A percentile compares a stretch with the other conserved stretches of the same genome.
Evolutionary conservation across 2,888 invertebrate genomes (phyloP).

Genomic region (Calliopum simillimum): DNA sequence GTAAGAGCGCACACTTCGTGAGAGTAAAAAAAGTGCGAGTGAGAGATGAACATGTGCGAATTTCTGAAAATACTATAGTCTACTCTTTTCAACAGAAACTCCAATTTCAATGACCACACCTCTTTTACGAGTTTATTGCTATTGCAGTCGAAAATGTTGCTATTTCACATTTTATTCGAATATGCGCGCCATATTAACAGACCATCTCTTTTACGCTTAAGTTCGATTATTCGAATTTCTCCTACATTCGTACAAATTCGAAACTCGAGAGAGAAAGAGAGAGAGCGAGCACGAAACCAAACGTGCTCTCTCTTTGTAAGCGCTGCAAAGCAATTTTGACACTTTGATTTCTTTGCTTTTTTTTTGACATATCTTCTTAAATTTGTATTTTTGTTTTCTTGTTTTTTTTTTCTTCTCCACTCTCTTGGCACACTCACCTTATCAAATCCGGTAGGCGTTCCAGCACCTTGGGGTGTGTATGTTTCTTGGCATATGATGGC

Average conservation of each 20-base stretch:
- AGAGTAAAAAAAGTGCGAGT: not conserved
- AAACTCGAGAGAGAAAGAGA: not conserved
- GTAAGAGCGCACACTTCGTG: not conserved
- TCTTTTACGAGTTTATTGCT: conserved; percentile 6
- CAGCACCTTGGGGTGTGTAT: conserved; percentile 66
- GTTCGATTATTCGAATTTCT: conserved; percentile 16
- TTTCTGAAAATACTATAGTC: not conserved
- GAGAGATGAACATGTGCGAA: not conserved
- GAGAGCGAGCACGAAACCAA: not conserved
- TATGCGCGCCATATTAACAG: conserved; percentile 7
- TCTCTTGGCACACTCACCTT: conserved; percentile 61
- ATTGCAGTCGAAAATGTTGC: no score
- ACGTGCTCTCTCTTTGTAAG: not conserved
- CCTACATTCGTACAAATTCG: not conserved
- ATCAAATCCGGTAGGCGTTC: conserved; percentile 68
- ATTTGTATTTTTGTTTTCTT: no score
- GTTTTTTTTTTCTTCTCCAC: not conserved
- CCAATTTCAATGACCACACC: conserved; percentile 17
- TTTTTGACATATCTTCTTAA: no score
- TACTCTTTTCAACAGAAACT: conserved; percentile 5
- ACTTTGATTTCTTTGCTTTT: no score
- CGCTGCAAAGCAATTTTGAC: not conserved
- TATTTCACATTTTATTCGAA: conserved; percentile 30
- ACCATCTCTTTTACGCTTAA: conserved; percentile 2
- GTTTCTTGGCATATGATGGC: conserved; percentile 65